phyloP scores from a whole-genome alignment of 2,888 invertebrate species.

The Diploptera punctata region DNA sequence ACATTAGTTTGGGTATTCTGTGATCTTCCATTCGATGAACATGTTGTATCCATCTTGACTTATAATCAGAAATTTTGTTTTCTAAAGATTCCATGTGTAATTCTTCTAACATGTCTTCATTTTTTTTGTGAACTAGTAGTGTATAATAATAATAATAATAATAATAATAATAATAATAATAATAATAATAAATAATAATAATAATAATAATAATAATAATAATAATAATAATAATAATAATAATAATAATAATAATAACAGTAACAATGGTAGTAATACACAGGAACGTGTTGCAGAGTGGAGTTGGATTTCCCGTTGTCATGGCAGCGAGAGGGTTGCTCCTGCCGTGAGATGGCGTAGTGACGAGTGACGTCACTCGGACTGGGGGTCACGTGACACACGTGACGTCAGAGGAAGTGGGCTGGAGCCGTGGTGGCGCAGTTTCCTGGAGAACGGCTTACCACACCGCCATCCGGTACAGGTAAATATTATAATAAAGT shows the following conservation, averaged over 20 bases:
- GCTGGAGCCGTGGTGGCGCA: conserved; percentile 41
- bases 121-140: too few relatives aligned
- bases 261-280: not conserved
- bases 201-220: not conserved
- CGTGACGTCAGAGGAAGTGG: conserved; percentile 41
- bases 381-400: conserved; percentile 40
- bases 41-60: too few relatives aligned
- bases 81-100: too few relatives aligned
- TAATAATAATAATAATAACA: not conserved
- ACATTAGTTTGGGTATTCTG: too few relatives aligned
- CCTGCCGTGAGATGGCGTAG: conserved; percentile 40
- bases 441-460: conserved; percentile 42
- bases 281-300: conserved; percentile 4
- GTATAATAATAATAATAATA: too few relatives aligned
- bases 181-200: too few relatives aligned
- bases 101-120: too few relatives aligned
- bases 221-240: not conserved
- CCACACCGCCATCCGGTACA: conserved; percentile 43
- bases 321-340: conserved; percentile 26
- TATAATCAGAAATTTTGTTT: too few relatives aligned
- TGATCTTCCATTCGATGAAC: too few relatives aligned
- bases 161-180: too few relatives aligned
- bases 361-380: conserved; percentile 42
- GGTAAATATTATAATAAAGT: conserved; percentile 24
- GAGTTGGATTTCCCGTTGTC: conserved; percentile 22